These are phyloP conservation scores for Lepas anatifera DNA, from an alignment of 2,888 invertebrate species.

Conservation along the genomic window DNA sequence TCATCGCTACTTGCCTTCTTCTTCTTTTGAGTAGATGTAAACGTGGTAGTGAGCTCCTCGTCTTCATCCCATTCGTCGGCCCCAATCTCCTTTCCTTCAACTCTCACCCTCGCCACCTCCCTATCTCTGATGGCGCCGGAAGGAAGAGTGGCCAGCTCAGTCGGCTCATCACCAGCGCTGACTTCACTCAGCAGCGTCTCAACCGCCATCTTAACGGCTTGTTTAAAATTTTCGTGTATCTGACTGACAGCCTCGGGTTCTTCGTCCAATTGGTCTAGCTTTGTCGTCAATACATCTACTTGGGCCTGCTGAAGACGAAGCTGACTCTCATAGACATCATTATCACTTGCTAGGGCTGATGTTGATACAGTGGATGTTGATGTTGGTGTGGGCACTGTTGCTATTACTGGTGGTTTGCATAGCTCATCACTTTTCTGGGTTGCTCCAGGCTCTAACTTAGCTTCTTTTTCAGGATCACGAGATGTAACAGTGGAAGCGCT, in stretches of 20 bases:
- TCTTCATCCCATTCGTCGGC: not conserved
- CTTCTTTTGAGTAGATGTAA: not conserved
- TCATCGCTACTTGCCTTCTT: not conserved
- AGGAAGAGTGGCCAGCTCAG: not conserved
- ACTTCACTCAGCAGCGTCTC: constrained; percentile 4
- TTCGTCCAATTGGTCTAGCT: not conserved
- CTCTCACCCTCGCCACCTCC: not conserved
- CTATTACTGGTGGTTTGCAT: no score
- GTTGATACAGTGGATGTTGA: no score
- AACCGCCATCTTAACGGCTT: constrained; percentile 2
- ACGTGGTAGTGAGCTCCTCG: not conserved
- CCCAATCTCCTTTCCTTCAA: not conserved
- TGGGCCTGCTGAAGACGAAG: not conserved
- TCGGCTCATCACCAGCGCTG: not conserved
- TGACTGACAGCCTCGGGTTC: not conserved
- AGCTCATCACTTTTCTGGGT: no score
- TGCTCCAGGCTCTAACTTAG: no score
- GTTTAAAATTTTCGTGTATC: not conserved
- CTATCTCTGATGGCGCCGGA: not conserved
- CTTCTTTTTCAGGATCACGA: no score
- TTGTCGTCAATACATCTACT: not conserved
- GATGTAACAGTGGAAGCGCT: no score
- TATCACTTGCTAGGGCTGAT: no score
- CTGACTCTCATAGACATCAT: no score
- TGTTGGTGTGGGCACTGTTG: no score